Percentiles rank a stretch among this genome's conserved stretches.
Conservation (phyloP, 2,888 invertebrate species). For the Apomyelois bistriatella region DNA sequence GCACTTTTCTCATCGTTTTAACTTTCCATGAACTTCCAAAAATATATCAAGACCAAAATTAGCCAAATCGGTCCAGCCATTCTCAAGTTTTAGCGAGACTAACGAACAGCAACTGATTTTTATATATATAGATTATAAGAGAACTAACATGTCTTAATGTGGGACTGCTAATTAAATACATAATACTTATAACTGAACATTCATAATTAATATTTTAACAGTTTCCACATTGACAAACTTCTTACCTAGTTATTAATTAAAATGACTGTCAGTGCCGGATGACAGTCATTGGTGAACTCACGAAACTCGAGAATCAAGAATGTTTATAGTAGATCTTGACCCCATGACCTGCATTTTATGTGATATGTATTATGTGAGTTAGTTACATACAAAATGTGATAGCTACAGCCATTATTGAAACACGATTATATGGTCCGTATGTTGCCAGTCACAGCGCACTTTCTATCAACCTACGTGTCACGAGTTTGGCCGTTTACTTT, state of each 20-base stretch:
- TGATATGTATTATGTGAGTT: slow-evolving; percentile 2
- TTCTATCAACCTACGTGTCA: slow-evolving; percentile 6
- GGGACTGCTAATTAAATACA: no score
- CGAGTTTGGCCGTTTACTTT: not conserved
- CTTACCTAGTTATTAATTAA: not conserved
- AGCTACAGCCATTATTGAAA: slow-evolving; percentile 3
- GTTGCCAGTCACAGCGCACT: not conserved
- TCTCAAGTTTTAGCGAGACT: no score
- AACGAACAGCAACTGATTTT: no score
- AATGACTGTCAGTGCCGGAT: not conserved
- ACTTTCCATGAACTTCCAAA: no score
- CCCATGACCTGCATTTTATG: slow-evolving; percentile 3
- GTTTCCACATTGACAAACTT: not conserved
- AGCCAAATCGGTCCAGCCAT: no score
- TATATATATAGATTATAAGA: no score
- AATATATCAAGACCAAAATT: no score
- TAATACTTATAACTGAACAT: no score
- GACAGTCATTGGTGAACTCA: not conserved
- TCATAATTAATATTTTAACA: no score
- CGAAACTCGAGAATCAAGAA: not conserved
- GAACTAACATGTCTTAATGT: no score
- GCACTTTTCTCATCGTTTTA: no score
- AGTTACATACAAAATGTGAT: not conserved
- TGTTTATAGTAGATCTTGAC: slow-evolving; percentile 1
- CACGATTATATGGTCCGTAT: not conserved